A percentile compares a stretch with the other conserved stretches of the same genome.
phyloP scores from a whole-genome alignment of 2,113 vertebrate species.

The Pleuronectes platessa region DNA sequence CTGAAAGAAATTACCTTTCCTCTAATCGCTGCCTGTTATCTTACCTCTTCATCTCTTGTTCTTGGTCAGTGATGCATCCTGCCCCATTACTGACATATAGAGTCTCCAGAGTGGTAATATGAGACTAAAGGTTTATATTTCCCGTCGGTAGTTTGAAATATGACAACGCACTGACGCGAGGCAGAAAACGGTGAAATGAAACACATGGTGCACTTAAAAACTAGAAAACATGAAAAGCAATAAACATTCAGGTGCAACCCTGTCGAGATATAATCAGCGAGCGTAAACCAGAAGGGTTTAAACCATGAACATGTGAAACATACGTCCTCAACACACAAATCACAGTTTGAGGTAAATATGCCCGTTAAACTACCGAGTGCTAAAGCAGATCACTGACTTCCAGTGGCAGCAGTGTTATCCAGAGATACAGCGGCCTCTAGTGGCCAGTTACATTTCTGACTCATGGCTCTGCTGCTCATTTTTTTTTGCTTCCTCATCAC shows the following conservation, averaged over 20 bases:
- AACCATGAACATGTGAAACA: conserved; percentile 33
- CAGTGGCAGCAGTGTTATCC: neutral
- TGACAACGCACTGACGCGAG: neutral
- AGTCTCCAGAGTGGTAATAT: neutral
- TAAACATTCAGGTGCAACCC: conserved; percentile 19
- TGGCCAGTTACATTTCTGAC: conserved; percentile 24
- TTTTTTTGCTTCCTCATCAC: conserved; percentile 40
- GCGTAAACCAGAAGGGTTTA: conserved; percentile 19
- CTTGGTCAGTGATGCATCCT: conserved; percentile 31
- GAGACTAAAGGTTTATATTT: neutral
- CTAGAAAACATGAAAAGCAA: conserved; percentile 20
- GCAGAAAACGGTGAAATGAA: neutral
- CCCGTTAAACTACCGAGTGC: conserved; percentile 26
- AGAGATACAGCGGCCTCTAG: conserved; percentile 68
- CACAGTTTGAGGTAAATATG: conserved; percentile 9
- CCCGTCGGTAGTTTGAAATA: neutral
- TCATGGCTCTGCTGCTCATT: conserved; percentile 25
- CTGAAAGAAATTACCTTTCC: neutral
- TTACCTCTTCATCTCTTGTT: conserved; percentile 2
- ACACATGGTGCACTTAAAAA: conserved; percentile 3
- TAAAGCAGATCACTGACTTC: conserved; percentile 40
- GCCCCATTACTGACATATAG: conserved; percentile 36
- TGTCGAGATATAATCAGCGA: conserved; percentile 34
- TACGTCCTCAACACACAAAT: conserved; percentile 11
- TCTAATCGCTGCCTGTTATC: neutral